Conservation (phyloP, 2,113 vertebrate species). For the Phylloscopus whistleri region DNA sequence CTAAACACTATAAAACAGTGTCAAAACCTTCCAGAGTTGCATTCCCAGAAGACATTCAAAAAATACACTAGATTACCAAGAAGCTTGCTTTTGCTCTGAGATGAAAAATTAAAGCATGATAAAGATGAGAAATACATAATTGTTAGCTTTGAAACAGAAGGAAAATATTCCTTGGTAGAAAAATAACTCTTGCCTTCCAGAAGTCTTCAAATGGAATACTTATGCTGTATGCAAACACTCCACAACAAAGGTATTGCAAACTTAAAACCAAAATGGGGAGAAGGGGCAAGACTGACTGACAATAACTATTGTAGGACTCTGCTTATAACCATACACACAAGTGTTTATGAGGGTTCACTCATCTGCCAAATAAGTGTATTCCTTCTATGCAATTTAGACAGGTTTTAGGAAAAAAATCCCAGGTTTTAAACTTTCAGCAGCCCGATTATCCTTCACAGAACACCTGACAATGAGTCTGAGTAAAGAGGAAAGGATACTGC, state of each 20-base stretch:
- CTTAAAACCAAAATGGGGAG: background rate
- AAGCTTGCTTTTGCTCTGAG: background rate
- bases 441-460: background rate
- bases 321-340: background rate
- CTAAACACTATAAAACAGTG: background rate
- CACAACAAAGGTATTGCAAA: background rate
- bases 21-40: background rate
- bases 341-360: background rate
- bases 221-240: background rate
- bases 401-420: background rate
- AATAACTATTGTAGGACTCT: background rate
- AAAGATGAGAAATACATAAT: background rate
- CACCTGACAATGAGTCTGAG: background rate
- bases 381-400: background rate
- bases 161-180: background rate
- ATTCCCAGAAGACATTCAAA: background rate
- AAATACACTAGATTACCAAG: background rate
- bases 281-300: background rate
- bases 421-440: background rate
- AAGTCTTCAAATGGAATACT: background rate
- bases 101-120: background rate
- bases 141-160: background rate
- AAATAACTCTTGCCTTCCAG: background rate
- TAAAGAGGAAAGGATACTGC: background rate
- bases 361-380: background rate